phyloP scores from a whole-genome alignment of 2,888 invertebrate species.

The Orthosia gracilis region DNA sequence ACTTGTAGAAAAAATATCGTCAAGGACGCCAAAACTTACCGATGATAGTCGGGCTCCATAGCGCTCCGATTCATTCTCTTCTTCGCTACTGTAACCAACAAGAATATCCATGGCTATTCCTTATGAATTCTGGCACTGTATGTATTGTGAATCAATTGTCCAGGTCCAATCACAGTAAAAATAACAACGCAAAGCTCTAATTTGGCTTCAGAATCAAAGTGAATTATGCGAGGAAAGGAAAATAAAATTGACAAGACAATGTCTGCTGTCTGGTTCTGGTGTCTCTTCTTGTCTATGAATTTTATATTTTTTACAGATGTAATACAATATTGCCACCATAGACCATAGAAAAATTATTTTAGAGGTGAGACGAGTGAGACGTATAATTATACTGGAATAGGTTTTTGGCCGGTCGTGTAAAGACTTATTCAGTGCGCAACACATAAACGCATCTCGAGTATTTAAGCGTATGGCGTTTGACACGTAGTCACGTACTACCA shows the following conservation, averaged over 20 bases:
- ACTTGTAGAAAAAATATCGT: constrained; percentile 27
- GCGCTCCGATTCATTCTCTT: constrained; percentile 92
- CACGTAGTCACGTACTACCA: no score
- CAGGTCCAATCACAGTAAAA: constrained; percentile 19
- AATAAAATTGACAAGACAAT: constrained; percentile 39
- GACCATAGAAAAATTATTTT: not conserved
- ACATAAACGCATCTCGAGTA: no score
- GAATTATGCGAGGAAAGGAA: constrained; percentile 30
- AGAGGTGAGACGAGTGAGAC: no score
- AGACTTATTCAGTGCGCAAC: no score
- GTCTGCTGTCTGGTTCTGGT: no score
- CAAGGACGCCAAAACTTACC: constrained; percentile 82
- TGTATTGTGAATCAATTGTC: constrained; percentile 1
- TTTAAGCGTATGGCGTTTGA: no score
- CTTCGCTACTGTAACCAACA: constrained; percentile 95
- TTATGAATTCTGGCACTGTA: constrained; percentile 19
- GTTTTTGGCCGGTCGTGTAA: no score
- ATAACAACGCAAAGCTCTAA: not conserved
- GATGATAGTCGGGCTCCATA: constrained; percentile 77
- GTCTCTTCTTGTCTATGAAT: constrained; percentile 7
- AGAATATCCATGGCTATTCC: constrained; percentile 93
- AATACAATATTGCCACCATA: constrained; percentile 7
- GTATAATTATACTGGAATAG: no score
- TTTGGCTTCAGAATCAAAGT: not conserved
- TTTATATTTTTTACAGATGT: constrained; percentile 6